Evolutionary conservation across 2,797 vertebrate genomes (phyloP).

Genomic region (Cryptoprocta ferox): DNA sequence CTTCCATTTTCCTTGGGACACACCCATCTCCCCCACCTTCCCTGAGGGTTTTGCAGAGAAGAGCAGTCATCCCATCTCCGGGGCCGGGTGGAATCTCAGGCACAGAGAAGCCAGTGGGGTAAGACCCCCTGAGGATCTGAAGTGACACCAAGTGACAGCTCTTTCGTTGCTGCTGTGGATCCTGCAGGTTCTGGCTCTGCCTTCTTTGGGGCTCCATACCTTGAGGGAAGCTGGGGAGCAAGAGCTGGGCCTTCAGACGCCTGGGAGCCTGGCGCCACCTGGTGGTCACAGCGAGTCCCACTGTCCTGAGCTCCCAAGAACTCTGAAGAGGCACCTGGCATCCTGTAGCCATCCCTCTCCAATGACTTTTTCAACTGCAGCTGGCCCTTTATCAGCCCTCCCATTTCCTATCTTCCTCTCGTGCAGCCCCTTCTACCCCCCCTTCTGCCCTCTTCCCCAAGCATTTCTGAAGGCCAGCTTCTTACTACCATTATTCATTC

Average conservation of each 20-base stretch:
- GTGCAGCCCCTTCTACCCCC: too few species aligned
- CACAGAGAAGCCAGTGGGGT: not conserved
- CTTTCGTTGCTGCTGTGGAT: not conserved
- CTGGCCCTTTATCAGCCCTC: not conserved
- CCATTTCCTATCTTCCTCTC: not conserved
- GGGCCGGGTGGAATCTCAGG: not conserved
- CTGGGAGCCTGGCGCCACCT: constrained; percentile 63
- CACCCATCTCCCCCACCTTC: not conserved
- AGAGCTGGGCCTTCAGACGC: not conserved
- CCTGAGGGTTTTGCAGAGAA: not conserved
- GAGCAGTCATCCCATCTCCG: not conserved
- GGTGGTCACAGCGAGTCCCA: constrained; percentile 6
- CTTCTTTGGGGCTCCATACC: not conserved
- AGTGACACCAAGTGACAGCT: not conserved
- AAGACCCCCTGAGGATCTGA: not conserved
- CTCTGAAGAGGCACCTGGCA: not conserved
- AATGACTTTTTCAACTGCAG: not conserved
- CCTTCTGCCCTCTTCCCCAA: not conserved
- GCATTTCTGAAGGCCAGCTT: not conserved
- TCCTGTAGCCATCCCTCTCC: not conserved
- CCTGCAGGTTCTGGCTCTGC: not conserved
- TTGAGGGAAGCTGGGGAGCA: not conserved
- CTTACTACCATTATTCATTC: not conserved
- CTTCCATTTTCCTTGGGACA: not conserved
- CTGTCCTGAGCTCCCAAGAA: not conserved